A percentile compares a stretch with the other conserved stretches of the same genome.
Conservation (phyloP, 2,888 invertebrate genomes). For the Pachydiplax longipennis region DNA sequence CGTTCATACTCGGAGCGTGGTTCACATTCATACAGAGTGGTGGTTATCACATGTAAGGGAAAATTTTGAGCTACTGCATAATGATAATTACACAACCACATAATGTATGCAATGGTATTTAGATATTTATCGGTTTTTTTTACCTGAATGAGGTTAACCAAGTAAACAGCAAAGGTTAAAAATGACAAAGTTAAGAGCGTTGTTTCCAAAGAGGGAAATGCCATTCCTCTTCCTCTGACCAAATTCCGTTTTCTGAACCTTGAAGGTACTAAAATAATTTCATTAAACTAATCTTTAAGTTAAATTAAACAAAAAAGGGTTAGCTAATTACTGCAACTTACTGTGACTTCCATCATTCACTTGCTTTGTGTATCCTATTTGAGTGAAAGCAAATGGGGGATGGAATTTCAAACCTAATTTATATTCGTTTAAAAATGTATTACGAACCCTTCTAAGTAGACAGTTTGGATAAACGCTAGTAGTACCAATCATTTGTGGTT, state of each 20-base stretch:
- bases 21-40: no score
- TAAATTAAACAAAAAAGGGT: neutral
- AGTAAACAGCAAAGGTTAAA: slow-evolving; percentile 22
- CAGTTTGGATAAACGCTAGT: neutral
- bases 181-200: neutral
- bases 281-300: neutral
- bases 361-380: neutral
- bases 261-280: neutral
- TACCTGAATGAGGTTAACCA: slow-evolving; percentile 23
- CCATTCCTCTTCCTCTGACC: neutral
- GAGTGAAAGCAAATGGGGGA: neutral
- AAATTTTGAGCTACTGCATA: no score
- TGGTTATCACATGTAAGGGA: no score
- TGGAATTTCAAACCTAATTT: neutral
- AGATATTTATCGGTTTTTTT: neutral
- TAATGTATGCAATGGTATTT: no score
- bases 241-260: neutral
- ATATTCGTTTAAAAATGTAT: neutral
- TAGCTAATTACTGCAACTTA: neutral
- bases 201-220: slow-evolving; percentile 11
- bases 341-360: neutral
- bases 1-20: no score
- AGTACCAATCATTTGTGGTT: no score
- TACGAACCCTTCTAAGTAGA: neutral
- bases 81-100: no score